phyloP scores from a whole-genome alignment of 2,888 invertebrate genomes.

The Spodoptera littoralis region DNA sequence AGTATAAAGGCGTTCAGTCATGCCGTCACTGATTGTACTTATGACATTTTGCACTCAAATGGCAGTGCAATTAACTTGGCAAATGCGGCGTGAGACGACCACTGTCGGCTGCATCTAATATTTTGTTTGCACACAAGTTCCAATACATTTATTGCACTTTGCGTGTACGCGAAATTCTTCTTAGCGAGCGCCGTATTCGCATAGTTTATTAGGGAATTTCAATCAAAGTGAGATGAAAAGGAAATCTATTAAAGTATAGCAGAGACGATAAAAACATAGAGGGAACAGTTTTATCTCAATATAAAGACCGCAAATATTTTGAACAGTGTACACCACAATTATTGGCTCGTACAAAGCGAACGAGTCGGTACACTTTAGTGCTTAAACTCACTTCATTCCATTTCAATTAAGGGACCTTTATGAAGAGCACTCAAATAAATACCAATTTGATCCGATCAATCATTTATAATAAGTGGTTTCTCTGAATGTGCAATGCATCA shows the following conservation, averaged over 20 bases:
- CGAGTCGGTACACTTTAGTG: background rate
- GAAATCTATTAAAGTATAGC: constrained; percentile 4
- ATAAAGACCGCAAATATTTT: background rate
- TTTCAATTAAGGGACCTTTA: constrained; percentile 15
- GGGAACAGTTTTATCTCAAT: background rate
- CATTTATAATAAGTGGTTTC: constrained; percentile 17
- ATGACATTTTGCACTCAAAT: constrained; percentile 44
- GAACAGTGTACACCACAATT: too few species aligned
- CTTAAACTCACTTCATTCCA: constrained; percentile 2
- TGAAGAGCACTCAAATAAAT: constrained; percentile 22
- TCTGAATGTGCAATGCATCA: constrained; percentile 9
- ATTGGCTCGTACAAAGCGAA: too few species aligned
- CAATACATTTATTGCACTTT: constrained; percentile 28
- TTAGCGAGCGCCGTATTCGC: constrained; percentile 7
- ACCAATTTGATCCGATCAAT: constrained; percentile 24
- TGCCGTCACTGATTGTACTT: constrained; percentile 27
- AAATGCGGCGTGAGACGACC: constrained; percentile 32
- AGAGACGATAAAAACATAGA: background rate
- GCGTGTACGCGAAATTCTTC: constrained; percentile 23
- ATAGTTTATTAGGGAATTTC: constrained; percentile 24
- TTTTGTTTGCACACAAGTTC: constrained; percentile 29
- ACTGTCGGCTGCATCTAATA: constrained; percentile 18
- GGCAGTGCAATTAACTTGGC: constrained; percentile 36
- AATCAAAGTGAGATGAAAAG: constrained; percentile 4
- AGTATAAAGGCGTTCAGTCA: constrained; percentile 31